Conservation (phyloP, 2,888 invertebrate species). For the Sipha maydis region DNA sequence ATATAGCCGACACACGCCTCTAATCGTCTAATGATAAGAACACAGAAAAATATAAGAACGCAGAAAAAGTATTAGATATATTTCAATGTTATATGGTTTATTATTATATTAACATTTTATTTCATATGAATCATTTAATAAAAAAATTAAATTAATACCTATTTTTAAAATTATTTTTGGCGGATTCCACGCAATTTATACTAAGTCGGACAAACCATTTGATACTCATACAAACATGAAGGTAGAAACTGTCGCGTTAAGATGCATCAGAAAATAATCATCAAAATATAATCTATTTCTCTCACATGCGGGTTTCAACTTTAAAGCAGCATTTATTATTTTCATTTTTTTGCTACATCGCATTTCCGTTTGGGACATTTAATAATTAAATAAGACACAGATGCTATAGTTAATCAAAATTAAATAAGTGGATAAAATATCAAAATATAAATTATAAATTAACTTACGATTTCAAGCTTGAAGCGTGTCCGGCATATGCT, state of each 20-base stretch:
- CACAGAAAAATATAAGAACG: background rate
- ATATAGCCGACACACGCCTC: background rate
- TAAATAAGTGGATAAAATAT: background rate
- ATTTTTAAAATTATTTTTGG: background rate
- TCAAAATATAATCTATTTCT: too few relatives aligned
- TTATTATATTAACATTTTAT: background rate
- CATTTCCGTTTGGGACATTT: background rate
- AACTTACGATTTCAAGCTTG: conserved; percentile 56
- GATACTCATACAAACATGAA: too few relatives aligned
- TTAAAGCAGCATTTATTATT: background rate
- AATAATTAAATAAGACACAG: background rate
- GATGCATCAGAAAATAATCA: too few relatives aligned
- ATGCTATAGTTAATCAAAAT: too few relatives aligned
- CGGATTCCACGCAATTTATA: too few relatives aligned
- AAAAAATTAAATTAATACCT: background rate
- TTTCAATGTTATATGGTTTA: background rate
- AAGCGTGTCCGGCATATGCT: conserved; percentile 53
- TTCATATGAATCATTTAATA: background rate
- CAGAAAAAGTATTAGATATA: background rate
- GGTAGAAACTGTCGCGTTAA: too few relatives aligned
- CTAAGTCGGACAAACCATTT: too few relatives aligned
- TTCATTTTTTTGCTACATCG: background rate
- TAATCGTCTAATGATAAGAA: background rate
- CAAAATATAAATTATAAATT: background rate
- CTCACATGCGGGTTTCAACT: too few relatives aligned